phyloP scores from a whole-genome alignment of 2,888 invertebrate species.

The Melanostoma scalare region DNA sequence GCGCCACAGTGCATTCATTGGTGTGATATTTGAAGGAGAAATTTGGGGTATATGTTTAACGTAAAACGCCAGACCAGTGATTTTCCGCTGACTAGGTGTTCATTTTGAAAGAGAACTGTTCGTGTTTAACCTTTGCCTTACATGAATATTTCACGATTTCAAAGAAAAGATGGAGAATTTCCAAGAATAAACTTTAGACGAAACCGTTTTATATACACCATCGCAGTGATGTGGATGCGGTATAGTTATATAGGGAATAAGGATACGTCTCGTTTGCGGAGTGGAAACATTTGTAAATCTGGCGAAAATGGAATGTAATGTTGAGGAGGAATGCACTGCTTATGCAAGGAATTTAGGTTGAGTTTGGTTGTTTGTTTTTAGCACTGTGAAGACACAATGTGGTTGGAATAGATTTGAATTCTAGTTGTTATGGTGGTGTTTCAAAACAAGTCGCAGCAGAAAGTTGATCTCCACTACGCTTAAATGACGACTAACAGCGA shows the following conservation, averaged over 20 bases:
- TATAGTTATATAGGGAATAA: too few relatives aligned
- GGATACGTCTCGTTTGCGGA: constrained; percentile 30
- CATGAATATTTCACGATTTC: constrained; percentile 63
- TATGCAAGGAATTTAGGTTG: constrained; percentile 16
- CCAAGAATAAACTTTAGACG: neutral
- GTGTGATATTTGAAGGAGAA: neutral
- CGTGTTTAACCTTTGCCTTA: constrained; percentile 63
- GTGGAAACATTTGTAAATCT: constrained; percentile 55
- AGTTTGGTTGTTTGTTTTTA: constrained; percentile 23
- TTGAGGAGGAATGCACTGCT: constrained; percentile 32
- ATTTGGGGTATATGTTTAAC: neutral
- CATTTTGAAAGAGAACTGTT: constrained; percentile 50
- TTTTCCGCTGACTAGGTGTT: constrained; percentile 70
- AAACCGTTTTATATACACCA: neutral
- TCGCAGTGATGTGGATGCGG: neutral
- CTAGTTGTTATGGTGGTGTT: constrained; percentile 24
- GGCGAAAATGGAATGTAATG: constrained; percentile 41
- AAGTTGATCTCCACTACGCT: too few relatives aligned
- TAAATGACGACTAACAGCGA: too few relatives aligned
- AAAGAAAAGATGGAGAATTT: constrained; percentile 3
- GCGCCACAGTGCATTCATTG: neutral
- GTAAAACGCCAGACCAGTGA: constrained; percentile 40
- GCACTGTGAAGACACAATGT: constrained; percentile 38
- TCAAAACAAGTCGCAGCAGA: neutral
- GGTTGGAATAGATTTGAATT: constrained; percentile 45